Percentiles rank a stretch among this genome's conserved stretches.
Evolutionary conservation across 2,113 vertebrate genomes (phyloP).

Genomic region (Xenotilapia leptura): DNA sequence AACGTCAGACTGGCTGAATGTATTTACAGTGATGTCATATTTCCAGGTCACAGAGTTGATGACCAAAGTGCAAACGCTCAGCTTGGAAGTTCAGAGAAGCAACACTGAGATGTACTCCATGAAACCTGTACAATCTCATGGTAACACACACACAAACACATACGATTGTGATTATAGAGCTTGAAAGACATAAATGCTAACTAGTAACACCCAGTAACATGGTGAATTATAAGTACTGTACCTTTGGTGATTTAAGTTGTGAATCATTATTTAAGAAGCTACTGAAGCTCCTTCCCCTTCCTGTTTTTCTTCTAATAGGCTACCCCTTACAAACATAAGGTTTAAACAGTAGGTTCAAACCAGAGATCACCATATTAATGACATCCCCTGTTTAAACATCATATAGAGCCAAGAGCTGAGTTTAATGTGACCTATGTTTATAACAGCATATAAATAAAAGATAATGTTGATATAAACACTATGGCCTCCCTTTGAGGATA

Average conservation of each 20-base stretch:
- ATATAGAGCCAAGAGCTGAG: neutral
- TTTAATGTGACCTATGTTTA: neutral
- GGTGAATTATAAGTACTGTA: neutral
- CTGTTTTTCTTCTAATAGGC: neutral
- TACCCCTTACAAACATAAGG: neutral
- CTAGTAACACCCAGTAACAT: neutral
- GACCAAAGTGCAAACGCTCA: conserved; percentile 80
- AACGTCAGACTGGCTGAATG: neutral
- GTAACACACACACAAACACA: conserved; percentile 49
- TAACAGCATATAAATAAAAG: neutral
- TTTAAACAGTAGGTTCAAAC: neutral
- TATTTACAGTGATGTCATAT: neutral
- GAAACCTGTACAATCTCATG: conserved; percentile 84
- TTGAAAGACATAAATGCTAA: neutral
- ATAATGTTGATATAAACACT: neutral
- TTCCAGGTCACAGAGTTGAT: conserved; percentile 82
- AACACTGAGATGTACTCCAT: conserved; percentile 78
- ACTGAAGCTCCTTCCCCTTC: neutral
- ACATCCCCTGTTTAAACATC: neutral
- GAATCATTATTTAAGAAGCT: neutral
- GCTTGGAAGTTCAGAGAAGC: conserved; percentile 79
- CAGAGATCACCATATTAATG: neutral
- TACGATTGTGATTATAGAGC: neutral
- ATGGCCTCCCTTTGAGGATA: neutral
- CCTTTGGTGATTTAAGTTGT: neutral